Base-by-base conservation (phyloP, 2,888 invertebrate species). In the Caenorhabditis macrosperma region DNA sequence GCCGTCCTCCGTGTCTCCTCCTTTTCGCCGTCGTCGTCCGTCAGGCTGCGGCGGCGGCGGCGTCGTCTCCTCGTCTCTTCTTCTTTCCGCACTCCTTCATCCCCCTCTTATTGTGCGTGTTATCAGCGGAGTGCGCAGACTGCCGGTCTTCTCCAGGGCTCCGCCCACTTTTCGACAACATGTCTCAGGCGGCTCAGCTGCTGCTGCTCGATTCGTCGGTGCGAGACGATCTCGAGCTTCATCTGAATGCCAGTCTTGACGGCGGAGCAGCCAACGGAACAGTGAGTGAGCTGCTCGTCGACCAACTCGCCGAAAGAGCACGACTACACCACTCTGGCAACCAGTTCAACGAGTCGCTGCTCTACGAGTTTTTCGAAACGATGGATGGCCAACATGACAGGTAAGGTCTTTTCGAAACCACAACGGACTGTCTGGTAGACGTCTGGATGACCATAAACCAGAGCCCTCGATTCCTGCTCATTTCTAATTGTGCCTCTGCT, bases 121-220 rank as follows among this genome's bases (percentile, higher is more conserved):
- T 61, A 64, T 72, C 63, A 64, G 72, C 61, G 64, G 72, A 72
- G 72, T 54, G 46, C 61, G 72, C 61, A 61, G 72, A 55, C 48
- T 38, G 57, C 35, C 64, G 61, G 54, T 60, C 61, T 60, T 61
- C 71, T 33, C 38, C 38, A 38, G 30, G 55, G 64, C 72, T 35
- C 55, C 72, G 64, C 72, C 72, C 72, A 54, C 55, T 72, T 72
- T 55, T 72, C 71, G 71, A 63, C 72, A 63, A 64, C 72, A 72
- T 72, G 72, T 64, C 72, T 48, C 57, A 57, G 72, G 48, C 55
- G 72, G 72, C 72, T 72, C 72, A 72, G 64, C 72, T 64, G 54
- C 64, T 71, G 52, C 61, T 72, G 48, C 54, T 28, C 28, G 72
- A 72, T 54, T 63, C 72, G 48, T 28, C 72, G 63, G 72, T 61